Evolutionary conservation across 2,888 invertebrate genomes (phyloP).

Genomic region (Hololepta plana): DNA sequence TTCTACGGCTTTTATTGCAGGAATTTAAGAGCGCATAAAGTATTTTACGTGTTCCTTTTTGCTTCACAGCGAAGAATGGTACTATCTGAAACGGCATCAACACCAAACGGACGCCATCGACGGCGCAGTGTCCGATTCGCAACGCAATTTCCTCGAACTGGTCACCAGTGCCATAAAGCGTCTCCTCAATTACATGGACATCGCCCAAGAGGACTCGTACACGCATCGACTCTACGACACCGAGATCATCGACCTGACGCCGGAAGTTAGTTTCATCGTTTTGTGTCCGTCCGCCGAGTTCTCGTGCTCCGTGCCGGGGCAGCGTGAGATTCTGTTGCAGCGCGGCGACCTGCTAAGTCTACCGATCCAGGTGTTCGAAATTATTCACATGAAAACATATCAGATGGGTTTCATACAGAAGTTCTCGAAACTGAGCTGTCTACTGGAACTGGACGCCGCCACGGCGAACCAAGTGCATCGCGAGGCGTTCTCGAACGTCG

Average conservation of each 20-base stretch:
- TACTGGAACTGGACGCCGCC: constrained; percentile 80
- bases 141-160: constrained; percentile 61
- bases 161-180: constrained; percentile 56
- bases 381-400: constrained; percentile 91
- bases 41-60: no score
- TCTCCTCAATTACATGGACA: constrained; percentile 66
- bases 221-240: constrained; percentile 76
- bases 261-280: constrained; percentile 80
- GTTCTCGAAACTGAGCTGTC: constrained; percentile 84
- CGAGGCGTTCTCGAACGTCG: constrained; percentile 85
- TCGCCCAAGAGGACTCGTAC: constrained; percentile 46
- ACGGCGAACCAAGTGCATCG: constrained; percentile 84
- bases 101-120: constrained; percentile 30
- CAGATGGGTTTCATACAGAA: constrained; percentile 77
- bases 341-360: constrained; percentile 73
- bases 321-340: constrained; percentile 68
- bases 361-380: constrained; percentile 84
- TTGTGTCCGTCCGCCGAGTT: constrained; percentile 84
- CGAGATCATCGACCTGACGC: constrained; percentile 84
- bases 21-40: no score
- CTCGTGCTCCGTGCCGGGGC: constrained; percentile 80
- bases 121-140: constrained; percentile 49
- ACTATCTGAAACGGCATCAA: constrained; percentile 57
- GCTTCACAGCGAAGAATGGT: constrained; percentile 97
- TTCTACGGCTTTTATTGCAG: no score